Conservation (phyloP, 1,140 invertebrate species). For the Calephelis virginiensis region DNA sequence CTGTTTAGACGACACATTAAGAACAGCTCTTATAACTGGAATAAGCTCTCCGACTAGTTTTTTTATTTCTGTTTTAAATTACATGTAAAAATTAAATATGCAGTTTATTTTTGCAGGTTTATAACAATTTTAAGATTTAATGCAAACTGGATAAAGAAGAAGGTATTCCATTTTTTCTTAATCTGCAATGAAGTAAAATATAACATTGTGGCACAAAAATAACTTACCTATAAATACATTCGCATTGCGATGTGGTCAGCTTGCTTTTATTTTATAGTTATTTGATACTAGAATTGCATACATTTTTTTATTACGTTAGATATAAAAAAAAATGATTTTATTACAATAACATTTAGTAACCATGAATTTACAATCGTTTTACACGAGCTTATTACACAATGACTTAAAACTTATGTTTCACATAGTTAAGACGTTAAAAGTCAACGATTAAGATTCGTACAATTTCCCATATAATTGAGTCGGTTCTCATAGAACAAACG, state of each 20-base stretch:
- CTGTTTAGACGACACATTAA: not conserved
- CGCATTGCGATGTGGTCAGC: too few relatives aligned
- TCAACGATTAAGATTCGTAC: slow-evolving; percentile 74
- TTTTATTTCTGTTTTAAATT: too few relatives aligned
- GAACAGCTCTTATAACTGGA: not conserved
- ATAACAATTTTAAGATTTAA: too few relatives aligned
- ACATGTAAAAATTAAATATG: too few relatives aligned
- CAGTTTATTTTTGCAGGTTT: too few relatives aligned
- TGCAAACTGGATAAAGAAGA: too few relatives aligned
- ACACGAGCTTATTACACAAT: slow-evolving; percentile 64
- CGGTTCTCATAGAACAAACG: slow-evolving; percentile 75
- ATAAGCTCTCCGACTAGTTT: not conserved
- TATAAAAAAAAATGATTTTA: not conserved
- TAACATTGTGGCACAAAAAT: too few relatives aligned
- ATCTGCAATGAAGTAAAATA: too few relatives aligned
- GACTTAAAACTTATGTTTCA: slow-evolving; percentile 65
- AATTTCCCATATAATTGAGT: slow-evolving; percentile 67
- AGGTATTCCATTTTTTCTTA: too few relatives aligned
- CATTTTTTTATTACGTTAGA: too few relatives aligned
- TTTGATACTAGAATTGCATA: not conserved
- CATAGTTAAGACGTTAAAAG: slow-evolving; percentile 77
- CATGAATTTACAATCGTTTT: slow-evolving; percentile 39
- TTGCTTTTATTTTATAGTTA: too few relatives aligned
- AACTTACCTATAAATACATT: too few relatives aligned
- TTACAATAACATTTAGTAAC: slow-evolving; percentile 9